A percentile compares a stretch with the other conserved stretches of the same genome.
phyloP scores from a whole-genome alignment of 2,797 vertebrate genomes.

The Poliocrania exsul region DNA sequence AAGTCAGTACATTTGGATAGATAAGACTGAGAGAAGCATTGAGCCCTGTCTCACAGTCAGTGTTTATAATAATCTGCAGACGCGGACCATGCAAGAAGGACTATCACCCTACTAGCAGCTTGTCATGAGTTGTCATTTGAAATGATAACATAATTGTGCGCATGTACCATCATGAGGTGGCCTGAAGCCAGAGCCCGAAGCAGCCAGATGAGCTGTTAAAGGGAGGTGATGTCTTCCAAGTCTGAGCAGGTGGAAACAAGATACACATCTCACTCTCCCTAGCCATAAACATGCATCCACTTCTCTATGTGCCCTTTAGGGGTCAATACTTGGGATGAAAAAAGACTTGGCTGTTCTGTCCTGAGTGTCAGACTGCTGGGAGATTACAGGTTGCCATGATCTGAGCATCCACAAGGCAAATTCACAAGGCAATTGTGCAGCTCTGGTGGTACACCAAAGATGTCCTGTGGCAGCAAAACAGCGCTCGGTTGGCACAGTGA shows the following conservation, averaged over 20 bases:
- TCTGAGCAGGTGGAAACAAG: constrained; percentile 67
- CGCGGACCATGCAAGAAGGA: constrained; percentile 66
- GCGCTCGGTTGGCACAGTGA: not conserved
- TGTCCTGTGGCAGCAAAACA: not conserved
- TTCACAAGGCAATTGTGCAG: not conserved
- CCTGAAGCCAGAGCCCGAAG: constrained; percentile 59
- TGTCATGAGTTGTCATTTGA: constrained; percentile 61
- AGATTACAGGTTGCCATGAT: constrained; percentile 29
- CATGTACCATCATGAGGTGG: constrained; percentile 47
- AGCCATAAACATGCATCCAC: not conserved
- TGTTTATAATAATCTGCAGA: constrained; percentile 72
- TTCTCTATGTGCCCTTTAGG: constrained; percentile 31
- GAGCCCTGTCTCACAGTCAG: constrained; percentile 59
- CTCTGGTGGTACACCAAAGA: not conserved
- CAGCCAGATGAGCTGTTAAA: constrained; percentile 66
- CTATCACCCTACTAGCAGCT: constrained; percentile 71
- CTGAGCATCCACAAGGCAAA: constrained; percentile 40
- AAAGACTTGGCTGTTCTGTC: constrained; percentile 47
- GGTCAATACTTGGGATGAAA: constrained; percentile 38
- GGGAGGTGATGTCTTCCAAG: constrained; percentile 65
- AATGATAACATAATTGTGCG: constrained; percentile 60
- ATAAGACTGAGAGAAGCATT: constrained; percentile 21
- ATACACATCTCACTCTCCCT: constrained; percentile 48
- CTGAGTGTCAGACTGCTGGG: constrained; percentile 42
- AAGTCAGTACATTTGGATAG: constrained; percentile 31